phyloP scores from a whole-genome alignment of 2,888 invertebrate species.

The Nematopogon swammerdamellus region DNA sequence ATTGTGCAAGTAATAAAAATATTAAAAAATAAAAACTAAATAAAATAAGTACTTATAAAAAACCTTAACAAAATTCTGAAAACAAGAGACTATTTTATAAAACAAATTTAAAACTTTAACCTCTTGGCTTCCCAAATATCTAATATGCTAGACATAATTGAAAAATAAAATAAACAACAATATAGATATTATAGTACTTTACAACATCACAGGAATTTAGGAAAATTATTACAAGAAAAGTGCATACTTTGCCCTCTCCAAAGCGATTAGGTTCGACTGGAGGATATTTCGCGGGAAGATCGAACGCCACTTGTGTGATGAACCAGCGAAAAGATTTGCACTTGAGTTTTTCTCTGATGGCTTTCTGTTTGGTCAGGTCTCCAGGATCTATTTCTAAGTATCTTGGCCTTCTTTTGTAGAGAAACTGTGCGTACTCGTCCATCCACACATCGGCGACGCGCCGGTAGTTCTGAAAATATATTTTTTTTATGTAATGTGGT shows the following conservation, averaged over 20 bases:
- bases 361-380: slow-evolving; percentile 73
- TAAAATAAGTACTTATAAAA: too few species aligned
- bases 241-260: slow-evolving; percentile 70
- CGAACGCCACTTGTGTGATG: slow-evolving; percentile 89
- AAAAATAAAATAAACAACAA: too few species aligned
- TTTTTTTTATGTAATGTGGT: too few species aligned
- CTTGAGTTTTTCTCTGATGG: slow-evolving; percentile 67
- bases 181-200: too few species aligned
- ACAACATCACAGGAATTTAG: too few species aligned
- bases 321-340: slow-evolving; percentile 96
- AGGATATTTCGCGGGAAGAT: slow-evolving; percentile 82
- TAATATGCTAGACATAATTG: too few species aligned
- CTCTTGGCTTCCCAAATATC: too few species aligned
- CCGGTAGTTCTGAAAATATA: slow-evolving; percentile 91
- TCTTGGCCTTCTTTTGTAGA: slow-evolving; percentile 78
- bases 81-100: too few species aligned
- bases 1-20: too few species aligned
- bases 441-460: slow-evolving; percentile 98
- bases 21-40: too few species aligned
- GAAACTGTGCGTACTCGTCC: slow-evolving; percentile 90
- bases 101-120: too few species aligned
- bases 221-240: neutral
- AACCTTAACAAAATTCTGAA: too few species aligned
- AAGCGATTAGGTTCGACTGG: slow-evolving; percentile 81
- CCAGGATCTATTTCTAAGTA: slow-evolving; percentile 75